These are phyloP conservation scores for Sycophila texana DNA, from an alignment of 2,888 invertebrate genomes.

Conservation along the genomic window DNA sequence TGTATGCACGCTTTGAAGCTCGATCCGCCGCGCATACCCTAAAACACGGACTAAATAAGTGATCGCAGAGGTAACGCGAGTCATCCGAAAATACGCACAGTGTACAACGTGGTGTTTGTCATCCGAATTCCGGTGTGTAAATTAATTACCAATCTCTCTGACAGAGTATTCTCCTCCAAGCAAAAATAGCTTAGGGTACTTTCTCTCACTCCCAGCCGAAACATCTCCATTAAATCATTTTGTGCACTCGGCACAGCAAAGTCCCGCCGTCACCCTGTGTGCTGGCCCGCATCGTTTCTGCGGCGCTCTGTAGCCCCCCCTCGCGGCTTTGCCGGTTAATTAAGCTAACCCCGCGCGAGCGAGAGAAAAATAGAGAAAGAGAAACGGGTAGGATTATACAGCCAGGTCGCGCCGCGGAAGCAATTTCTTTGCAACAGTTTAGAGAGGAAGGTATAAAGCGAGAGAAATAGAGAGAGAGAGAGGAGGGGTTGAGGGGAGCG, in stretches of 20 bases:
- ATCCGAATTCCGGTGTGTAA: too few species aligned
- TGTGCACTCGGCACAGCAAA: background rate
- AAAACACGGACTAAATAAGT: too few species aligned
- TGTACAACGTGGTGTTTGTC: too few species aligned
- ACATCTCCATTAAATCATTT: slow-evolving; percentile 30
- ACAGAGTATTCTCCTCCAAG: background rate
- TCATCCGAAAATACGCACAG: too few species aligned
- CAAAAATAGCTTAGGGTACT: slow-evolving; percentile 2
- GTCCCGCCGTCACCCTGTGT: background rate
- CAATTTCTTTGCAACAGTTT: slow-evolving; percentile 57
- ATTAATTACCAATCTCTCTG: background rate
- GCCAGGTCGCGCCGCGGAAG: slow-evolving; percentile 29
- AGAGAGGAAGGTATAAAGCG: slow-evolving; percentile 29
- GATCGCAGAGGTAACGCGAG: too few species aligned
- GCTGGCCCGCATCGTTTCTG: background rate
- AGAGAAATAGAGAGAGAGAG: too few species aligned
- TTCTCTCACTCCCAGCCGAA: background rate
- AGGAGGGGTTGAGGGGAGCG: background rate
- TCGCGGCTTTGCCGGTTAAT: background rate
- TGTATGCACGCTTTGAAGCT: too few species aligned
- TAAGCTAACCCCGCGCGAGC: slow-evolving; percentile 1
- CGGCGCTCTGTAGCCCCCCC: background rate
- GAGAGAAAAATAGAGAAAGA: slow-evolving; percentile 37
- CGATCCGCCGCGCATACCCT: too few species aligned
- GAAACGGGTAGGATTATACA: slow-evolving; percentile 24